Percentiles rank a stretch among this genome's conserved stretches.
phyloP scores from a whole-genome alignment of 2,797 vertebrate genomes.

The Fundulus diaphanus region DNA sequence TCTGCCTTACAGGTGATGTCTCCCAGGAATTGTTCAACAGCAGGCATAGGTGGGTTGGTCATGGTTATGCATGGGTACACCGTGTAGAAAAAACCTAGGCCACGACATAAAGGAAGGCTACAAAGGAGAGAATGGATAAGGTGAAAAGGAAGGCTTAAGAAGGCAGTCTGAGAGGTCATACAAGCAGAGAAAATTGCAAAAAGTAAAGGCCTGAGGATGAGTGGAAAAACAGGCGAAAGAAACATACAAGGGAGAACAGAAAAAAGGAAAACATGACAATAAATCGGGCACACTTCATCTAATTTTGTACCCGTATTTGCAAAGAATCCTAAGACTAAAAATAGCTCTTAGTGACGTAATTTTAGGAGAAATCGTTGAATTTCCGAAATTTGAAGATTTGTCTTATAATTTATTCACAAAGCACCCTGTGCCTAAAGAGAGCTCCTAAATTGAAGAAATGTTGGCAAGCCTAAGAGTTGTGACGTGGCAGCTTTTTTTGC shows the following conservation, averaged over 20 bases:
- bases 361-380: no score
- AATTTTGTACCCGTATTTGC: no score
- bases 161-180: constrained; percentile 29
- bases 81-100: constrained; percentile 18
- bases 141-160: constrained; percentile 21
- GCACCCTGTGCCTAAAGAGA: no score
- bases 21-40: constrained; percentile 51
- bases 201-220: neutral
- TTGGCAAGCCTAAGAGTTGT: no score
- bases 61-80: constrained; percentile 49
- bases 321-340: no score
- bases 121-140: no score
- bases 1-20: constrained; percentile 53
- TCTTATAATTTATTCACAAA: no score
- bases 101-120: constrained; percentile 11
- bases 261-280: neutral
- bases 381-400: no score
- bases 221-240: neutral
- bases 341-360: no score
- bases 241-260: neutral
- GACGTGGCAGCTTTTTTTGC: no score
- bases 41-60: constrained; percentile 51
- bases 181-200: neutral
- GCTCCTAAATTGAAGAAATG: no score
- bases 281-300: neutral